Conservation (phyloP, 2,888 invertebrate genomes). For the Brachypterus glaber region DNA sequence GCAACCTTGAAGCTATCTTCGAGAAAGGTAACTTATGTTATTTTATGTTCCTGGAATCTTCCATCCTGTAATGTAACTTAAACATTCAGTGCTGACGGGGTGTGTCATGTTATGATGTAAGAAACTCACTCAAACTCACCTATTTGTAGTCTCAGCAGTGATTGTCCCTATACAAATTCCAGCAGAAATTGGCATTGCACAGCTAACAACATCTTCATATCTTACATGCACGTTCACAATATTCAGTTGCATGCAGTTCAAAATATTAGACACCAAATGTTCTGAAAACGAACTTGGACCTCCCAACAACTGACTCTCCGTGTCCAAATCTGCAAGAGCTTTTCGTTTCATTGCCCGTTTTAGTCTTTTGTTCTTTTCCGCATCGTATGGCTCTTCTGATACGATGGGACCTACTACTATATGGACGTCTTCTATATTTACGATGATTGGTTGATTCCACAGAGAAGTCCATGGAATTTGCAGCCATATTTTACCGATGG, state of each 20-base stretch:
- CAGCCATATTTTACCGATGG: constrained; percentile 63
- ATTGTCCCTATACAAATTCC: constrained; percentile 69
- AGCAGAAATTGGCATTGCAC: constrained; percentile 58
- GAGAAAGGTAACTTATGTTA: too few relatives aligned
- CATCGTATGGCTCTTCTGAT: constrained; percentile 54
- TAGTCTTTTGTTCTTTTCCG: constrained; percentile 62
- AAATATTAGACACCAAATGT: constrained; percentile 61
- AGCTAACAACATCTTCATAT: constrained; percentile 66
- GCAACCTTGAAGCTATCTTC: too few relatives aligned
- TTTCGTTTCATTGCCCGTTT: constrained; percentile 64
- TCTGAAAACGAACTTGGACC: constrained; percentile 61
- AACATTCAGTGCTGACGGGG: too few relatives aligned
- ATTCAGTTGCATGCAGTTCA: constrained; percentile 72
- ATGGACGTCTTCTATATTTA: constrained; percentile 67
- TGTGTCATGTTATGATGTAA: too few relatives aligned
- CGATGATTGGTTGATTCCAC: constrained; percentile 62
- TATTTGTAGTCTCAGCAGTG: constrained; percentile 72
- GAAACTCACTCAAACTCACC: too few relatives aligned
- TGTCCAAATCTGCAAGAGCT: constrained; percentile 57
- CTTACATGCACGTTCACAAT: constrained; percentile 70
- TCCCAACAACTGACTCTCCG: constrained; percentile 48
- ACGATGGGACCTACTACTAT: constrained; percentile 68
- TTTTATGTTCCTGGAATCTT: too few relatives aligned
- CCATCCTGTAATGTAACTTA: too few relatives aligned
- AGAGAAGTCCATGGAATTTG: constrained; percentile 73